Evolutionary conservation across 2,888 invertebrate species (phyloP).

Genomic region (Scaptodrosophila latifasciaeformis): DNA sequence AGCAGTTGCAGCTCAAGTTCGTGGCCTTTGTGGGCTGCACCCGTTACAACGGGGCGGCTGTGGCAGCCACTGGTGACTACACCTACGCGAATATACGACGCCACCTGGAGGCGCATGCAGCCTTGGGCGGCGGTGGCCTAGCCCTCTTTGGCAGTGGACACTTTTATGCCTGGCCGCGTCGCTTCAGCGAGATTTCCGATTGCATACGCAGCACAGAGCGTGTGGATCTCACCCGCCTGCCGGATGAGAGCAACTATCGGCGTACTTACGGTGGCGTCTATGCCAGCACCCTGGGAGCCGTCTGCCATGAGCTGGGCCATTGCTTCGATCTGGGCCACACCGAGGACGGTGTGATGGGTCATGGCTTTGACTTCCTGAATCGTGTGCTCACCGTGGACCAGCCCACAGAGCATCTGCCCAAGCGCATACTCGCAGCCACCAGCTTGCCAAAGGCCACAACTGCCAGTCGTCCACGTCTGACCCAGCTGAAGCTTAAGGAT

Average conservation of each 20-base stretch:
- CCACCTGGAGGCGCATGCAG: slow-evolving; percentile 88
- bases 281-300: slow-evolving; percentile 92
- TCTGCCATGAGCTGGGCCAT: slow-evolving; percentile 92
- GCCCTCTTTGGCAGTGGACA: slow-evolving; percentile 94
- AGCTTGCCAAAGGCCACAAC: neutral
- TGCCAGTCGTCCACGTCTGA: slow-evolving; percentile 54
- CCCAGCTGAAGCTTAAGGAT: slow-evolving; percentile 60
- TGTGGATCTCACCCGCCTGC: slow-evolving; percentile 83
- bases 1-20: slow-evolving; percentile 82
- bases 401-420: slow-evolving; percentile 72
- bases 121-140: slow-evolving; percentile 92
- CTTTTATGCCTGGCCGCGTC: slow-evolving; percentile 91
- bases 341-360: slow-evolving; percentile 92
- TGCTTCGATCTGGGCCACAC: slow-evolving; percentile 96
- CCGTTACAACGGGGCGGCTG: slow-evolving; percentile 81
- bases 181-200: slow-evolving; percentile 80
- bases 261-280: slow-evolving; percentile 91
- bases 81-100: slow-evolving; percentile 83
- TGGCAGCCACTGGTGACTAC: slow-evolving; percentile 77
- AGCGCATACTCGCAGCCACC: slow-evolving; percentile 35
- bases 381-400: slow-evolving; percentile 83
- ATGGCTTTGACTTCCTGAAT: slow-evolving; percentile 90
- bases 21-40: slow-evolving; percentile 93
- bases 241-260: slow-evolving; percentile 95
- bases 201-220: slow-evolving; percentile 75